Conservation (phyloP, 2,888 invertebrate genomes). For the Nemoura dubitans region DNA sequence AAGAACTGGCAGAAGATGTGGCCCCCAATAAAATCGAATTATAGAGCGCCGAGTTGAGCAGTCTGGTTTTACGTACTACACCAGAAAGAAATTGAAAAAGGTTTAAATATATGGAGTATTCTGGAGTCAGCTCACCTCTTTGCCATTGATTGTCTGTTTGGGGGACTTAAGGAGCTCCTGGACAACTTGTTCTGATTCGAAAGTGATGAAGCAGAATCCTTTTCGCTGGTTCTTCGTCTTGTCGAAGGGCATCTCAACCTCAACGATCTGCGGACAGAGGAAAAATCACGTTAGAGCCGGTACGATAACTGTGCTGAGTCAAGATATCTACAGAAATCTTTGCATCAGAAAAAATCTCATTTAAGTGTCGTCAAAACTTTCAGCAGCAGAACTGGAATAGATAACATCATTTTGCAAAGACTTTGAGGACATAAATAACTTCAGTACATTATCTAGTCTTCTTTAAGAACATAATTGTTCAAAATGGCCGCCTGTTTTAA, state of each 20-base stretch:
- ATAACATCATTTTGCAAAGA: not conserved
- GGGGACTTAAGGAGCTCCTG: slow-evolving; percentile 90
- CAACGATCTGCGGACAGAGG: slow-evolving; percentile 75
- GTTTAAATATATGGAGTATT: no score
- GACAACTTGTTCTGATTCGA: slow-evolving; percentile 94
- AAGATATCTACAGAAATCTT: not conserved
- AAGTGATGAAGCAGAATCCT: slow-evolving; percentile 97
- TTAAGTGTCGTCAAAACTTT: slow-evolving; percentile 17
- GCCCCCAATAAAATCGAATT: no score
- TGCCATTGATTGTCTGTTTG: slow-evolving; percentile 91
- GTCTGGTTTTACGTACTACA: no score
- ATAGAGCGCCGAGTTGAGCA: no score
- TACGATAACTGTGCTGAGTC: not conserved
- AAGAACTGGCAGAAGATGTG: no score
- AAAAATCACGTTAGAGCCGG: slow-evolving; percentile 54
- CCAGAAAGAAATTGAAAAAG: no score
- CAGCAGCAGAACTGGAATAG: slow-evolving; percentile 35
- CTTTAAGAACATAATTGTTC: no score
- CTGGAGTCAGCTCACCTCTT: slow-evolving; percentile 81
- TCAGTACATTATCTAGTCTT: no score
- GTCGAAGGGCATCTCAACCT: slow-evolving; percentile 97
- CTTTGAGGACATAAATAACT: not conserved
- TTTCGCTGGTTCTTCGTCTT: slow-evolving; percentile 96
- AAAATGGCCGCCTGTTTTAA: no score
- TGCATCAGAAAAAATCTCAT: not conserved